Evolutionary conservation across 2,797 vertebrate species (phyloP).

Genomic region (Dallia pectoralis): DNA sequence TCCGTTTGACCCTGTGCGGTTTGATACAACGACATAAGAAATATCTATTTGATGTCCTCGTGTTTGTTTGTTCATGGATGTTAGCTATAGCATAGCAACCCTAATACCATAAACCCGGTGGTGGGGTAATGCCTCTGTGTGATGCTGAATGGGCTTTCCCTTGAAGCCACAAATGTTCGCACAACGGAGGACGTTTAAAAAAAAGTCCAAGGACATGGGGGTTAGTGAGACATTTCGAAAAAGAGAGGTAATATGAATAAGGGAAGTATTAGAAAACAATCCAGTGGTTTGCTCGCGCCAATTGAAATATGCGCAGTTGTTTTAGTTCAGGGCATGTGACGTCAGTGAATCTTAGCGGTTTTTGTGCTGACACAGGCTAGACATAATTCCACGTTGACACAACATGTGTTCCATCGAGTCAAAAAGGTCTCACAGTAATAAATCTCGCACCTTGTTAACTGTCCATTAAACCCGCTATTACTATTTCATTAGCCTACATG

Average conservation of each 20-base stretch:
- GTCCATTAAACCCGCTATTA: slow-evolving; percentile 60
- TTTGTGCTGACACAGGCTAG: slow-evolving; percentile 42
- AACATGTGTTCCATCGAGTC: slow-evolving; percentile 63
- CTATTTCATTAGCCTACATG: slow-evolving; percentile 55
- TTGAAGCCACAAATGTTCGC: slow-evolving; percentile 17
- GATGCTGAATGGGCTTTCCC: neutral
- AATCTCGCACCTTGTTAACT: slow-evolving; percentile 68
- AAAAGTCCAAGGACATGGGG: slow-evolving; percentile 41
- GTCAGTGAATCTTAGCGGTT: slow-evolving; percentile 4
- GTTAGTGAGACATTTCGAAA: slow-evolving; percentile 46
- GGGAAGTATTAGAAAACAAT: slow-evolving; percentile 56
- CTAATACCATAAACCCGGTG: slow-evolving; percentile 58
- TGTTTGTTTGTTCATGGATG: slow-evolving; percentile 23
- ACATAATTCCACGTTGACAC: slow-evolving; percentile 60
- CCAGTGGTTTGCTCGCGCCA: slow-evolving; percentile 65
- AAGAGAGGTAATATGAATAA: slow-evolving; percentile 56
- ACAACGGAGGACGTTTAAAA: neutral
- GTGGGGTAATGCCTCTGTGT: slow-evolving; percentile 4
- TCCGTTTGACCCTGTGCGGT: slow-evolving; percentile 76
- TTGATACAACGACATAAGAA: slow-evolving; percentile 67
- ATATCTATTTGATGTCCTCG: slow-evolving; percentile 51
- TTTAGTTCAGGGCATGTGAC: neutral
- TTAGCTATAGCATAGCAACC: slow-evolving; percentile 35
- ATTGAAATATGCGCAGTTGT: slow-evolving; percentile 24
- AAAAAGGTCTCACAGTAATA: slow-evolving; percentile 49